phyloP scores from a whole-genome alignment of 1,140 invertebrate genomes.

The Sycophaga agraensis region DNA sequence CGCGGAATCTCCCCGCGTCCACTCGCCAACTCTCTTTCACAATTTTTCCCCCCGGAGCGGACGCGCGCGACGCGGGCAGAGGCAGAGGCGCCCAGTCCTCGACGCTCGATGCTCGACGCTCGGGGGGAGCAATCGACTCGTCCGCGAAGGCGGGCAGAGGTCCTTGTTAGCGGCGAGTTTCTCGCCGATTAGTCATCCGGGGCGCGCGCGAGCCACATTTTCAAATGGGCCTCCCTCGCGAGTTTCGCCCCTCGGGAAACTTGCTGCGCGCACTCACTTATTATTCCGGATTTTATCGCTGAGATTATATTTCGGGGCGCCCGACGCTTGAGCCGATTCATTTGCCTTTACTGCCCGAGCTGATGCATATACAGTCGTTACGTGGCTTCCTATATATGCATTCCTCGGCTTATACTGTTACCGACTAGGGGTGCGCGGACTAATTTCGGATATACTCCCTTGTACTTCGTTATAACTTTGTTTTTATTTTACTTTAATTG shows the following conservation, averaged over 20 bases:
- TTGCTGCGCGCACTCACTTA: slow-evolving; percentile 10
- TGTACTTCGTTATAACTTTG: no score
- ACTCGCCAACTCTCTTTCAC: neutral
- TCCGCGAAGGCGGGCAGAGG: neutral
- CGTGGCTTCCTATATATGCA: no score
- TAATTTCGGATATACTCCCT: no score
- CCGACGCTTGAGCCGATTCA: neutral
- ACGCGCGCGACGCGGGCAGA: no score
- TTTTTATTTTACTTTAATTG: no score
- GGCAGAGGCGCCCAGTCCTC: no score
- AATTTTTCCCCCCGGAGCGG: neutral
- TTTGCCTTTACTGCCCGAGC: neutral
- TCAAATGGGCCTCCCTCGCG: slow-evolving; percentile 8
- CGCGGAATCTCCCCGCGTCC: neutral
- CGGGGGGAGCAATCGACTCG: neutral
- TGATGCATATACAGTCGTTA: neutral
- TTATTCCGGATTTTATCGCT: slow-evolving; percentile 8
- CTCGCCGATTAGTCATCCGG: slow-evolving; percentile 25
- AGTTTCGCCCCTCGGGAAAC: slow-evolving; percentile 3
- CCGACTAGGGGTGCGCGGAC: no score
- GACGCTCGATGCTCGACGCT: neutral
- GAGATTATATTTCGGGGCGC: slow-evolving; percentile 4
- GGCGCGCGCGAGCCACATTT: neutral
- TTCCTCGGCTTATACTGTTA: no score
- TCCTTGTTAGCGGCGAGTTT: slow-evolving; percentile 24